These are phyloP conservation scores for Chamaea fasciata DNA, from an alignment of 2,113 vertebrate species.

Conservation along the genomic window DNA sequence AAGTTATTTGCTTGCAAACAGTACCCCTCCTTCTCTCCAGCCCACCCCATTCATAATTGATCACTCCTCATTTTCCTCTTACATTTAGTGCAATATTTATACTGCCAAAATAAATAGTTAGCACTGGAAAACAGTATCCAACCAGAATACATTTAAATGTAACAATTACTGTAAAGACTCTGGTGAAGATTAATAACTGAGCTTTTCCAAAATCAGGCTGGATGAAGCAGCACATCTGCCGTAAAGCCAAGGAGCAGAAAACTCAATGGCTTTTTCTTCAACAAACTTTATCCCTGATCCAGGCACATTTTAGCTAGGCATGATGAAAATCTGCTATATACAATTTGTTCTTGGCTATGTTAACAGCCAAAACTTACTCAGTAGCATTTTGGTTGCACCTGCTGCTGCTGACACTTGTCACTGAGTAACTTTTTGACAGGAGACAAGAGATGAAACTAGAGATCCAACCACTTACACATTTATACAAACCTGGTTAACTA, in stretches of 20 bases:
- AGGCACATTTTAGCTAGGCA: neutral
- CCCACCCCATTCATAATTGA: neutral
- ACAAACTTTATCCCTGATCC: neutral
- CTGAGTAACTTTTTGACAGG: neutral
- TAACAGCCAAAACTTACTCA: neutral
- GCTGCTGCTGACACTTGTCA: neutral
- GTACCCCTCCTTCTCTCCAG: neutral
- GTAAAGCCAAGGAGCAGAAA: neutral
- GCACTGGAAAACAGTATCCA: neutral
- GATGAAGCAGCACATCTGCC: neutral
- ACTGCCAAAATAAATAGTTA: slow-evolving; percentile 4
- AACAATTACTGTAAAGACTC: neutral
- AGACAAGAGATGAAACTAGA: neutral
- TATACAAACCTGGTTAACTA: neutral
- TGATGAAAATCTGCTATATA: neutral
- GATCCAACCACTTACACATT: neutral
- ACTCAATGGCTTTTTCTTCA: neutral
- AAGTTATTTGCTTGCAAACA: neutral
- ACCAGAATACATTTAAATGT: neutral
- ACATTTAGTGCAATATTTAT: neutral
- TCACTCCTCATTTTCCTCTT: neutral
- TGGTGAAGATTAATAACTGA: neutral
- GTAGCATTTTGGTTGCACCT: neutral
- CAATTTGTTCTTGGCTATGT: neutral
- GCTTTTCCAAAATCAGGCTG: neutral